These are phyloP conservation scores for Chouioia cunea DNA, from an alignment of 2,888 invertebrate species.

Conservation along the genomic window DNA sequence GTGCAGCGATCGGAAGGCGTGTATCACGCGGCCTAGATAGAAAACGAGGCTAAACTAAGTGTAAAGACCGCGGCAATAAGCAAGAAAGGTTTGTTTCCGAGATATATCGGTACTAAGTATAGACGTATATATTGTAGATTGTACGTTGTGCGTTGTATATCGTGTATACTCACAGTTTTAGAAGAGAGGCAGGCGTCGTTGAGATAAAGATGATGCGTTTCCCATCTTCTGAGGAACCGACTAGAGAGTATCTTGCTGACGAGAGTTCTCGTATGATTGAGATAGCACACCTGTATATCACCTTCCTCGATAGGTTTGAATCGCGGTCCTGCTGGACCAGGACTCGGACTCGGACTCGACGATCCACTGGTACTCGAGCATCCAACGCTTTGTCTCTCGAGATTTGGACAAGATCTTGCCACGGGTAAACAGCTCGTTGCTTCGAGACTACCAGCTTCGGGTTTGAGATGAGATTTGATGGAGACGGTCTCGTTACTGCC, in stretches of 20 bases:
- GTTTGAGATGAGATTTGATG: slow-evolving; percentile 34
- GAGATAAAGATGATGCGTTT: slow-evolving; percentile 79
- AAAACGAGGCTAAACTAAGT: no score
- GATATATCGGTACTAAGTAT: no score
- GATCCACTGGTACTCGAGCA: slow-evolving; percentile 70
- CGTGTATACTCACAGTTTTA: slow-evolving; percentile 77
- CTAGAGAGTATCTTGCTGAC: slow-evolving; percentile 84
- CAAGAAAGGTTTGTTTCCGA: no score
- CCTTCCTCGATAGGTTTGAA: slow-evolving; percentile 81
- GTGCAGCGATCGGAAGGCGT: no score
- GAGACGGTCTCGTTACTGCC: slow-evolving; percentile 39
- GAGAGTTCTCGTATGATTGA: slow-evolving; percentile 83
- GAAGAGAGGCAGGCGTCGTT: slow-evolving; percentile 79
- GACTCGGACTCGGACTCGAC: slow-evolving; percentile 67
- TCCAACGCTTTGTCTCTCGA: slow-evolving; percentile 72
- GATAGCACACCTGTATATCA: slow-evolving; percentile 80
- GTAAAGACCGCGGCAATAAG: no score
- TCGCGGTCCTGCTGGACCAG: slow-evolving; percentile 71
- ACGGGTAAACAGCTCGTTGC: slow-evolving; percentile 66
- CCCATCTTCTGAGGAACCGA: slow-evolving; percentile 83
- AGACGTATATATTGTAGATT: no score
- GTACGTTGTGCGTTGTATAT: no score
- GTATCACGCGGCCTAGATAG: no score
- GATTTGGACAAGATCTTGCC: slow-evolving; percentile 68
- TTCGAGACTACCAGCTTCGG: slow-evolving; percentile 56